Conservation (phyloP, 2,888 invertebrate genomes). For the Caenorhabditis virilis region DNA sequence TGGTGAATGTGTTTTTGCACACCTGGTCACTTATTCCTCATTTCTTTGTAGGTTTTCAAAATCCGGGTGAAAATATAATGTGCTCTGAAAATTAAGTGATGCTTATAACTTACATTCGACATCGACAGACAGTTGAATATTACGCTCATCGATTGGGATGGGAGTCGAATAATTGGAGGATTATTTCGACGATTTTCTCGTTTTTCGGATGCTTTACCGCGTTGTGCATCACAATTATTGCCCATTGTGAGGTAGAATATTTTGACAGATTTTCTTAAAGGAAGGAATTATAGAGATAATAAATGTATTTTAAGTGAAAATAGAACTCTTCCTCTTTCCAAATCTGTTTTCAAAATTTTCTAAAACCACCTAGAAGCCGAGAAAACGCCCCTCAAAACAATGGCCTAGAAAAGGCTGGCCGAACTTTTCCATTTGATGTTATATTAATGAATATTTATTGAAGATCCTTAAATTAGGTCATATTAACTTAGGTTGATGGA, state of each 20-base stretch:
- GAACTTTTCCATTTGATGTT: too few relatives aligned
- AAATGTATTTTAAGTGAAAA: too few relatives aligned
- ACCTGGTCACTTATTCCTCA: constrained; percentile 31
- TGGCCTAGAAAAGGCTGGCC: too few relatives aligned
- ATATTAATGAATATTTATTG: too few relatives aligned
- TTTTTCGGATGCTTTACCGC: constrained; percentile 23
- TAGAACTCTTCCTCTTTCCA: too few relatives aligned
- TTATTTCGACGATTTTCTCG: constrained; percentile 9
- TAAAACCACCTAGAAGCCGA: too few relatives aligned
- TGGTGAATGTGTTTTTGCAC: constrained; percentile 33
- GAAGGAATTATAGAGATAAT: too few relatives aligned
- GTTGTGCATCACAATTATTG: constrained; percentile 25
- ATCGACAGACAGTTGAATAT: constrained; percentile 55
- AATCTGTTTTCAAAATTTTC: too few relatives aligned
- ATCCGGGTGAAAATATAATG: not conserved
- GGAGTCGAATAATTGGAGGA: constrained; percentile 33
- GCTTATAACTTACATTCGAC: constrained; percentile 44
- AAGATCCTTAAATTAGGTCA: too few relatives aligned
- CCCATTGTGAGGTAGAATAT: constrained; percentile 31
- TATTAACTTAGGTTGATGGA: too few relatives aligned
- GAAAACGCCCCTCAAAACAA: too few relatives aligned
- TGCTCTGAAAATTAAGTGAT: constrained; percentile 26
- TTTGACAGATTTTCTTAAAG: too few relatives aligned
- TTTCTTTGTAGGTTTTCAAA: constrained; percentile 20
- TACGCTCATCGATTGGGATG: constrained; percentile 49